Evolutionary conservation across 2,113 vertebrate species (phyloP).

Genomic region (Gopherus flavomarginatus): DNA sequence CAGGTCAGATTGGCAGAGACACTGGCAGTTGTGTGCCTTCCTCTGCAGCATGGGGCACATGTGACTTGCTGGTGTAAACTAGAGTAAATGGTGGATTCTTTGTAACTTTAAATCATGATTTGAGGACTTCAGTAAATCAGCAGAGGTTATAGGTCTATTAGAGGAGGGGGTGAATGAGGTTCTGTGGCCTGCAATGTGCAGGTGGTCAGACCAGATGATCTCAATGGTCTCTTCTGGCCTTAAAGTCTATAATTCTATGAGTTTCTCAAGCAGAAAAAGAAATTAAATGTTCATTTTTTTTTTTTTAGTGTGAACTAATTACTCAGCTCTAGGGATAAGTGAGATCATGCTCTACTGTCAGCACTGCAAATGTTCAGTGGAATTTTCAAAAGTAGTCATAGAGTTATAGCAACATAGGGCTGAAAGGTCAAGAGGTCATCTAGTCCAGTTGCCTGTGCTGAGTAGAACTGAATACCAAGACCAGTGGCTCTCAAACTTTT

Average conservation of each 20-base stretch:
- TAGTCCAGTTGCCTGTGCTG: too few relatives aligned
- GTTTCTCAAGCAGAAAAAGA: not conserved
- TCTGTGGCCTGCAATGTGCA: not conserved
- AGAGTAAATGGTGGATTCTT: not conserved
- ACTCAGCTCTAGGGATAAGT: not conserved
- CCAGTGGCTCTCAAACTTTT: too few relatives aligned
- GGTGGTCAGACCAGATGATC: not conserved
- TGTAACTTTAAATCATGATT: not conserved
- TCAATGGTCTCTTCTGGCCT: not conserved
- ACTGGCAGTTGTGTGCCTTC: not conserved
- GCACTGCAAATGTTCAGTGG: not conserved
- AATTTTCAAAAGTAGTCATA: not conserved
- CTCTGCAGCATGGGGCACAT: not conserved
- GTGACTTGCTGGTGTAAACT: not conserved
- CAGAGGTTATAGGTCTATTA: not conserved
- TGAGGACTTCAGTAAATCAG: not conserved
- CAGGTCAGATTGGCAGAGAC: not conserved
- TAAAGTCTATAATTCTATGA: not conserved
- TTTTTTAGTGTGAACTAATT: constrained; percentile 1
- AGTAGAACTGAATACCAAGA: too few relatives aligned
- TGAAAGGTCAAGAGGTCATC: not conserved
- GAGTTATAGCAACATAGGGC: not conserved
- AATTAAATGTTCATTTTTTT: not conserved
- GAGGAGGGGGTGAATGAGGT: not conserved
- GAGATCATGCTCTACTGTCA: not conserved